Evolutionary conservation across 35 echinoderm and acorn worm species (phyloP), one percentile per base, ranked within the genome.

Genomic region (Apostichopus japonicus): DNA sequence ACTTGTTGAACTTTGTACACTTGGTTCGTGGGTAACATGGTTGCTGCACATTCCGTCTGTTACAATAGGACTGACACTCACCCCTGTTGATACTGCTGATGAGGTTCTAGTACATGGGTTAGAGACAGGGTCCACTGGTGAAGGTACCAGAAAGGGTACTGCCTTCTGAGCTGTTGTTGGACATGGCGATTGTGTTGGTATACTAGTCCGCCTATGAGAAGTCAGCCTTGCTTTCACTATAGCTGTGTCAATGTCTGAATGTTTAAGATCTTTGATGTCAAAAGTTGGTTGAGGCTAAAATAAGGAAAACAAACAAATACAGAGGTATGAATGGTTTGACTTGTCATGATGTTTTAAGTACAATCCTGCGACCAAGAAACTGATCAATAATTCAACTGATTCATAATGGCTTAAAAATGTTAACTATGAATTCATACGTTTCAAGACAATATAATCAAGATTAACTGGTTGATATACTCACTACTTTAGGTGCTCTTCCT

Each of bases 401-500:
- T 44, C 33, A 44, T 44, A 44, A 44, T 1, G 33, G 33, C 2
- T 44, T 44, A 44, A 78, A 44, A 78, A 44, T 8, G 77, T 44
- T 78, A 17, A 24, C 21, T 8, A 11, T 23, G 21, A 78, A 78
- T 24, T 24, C 17, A 17, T 78, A 17, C 17, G 17, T 44, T 78
- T 78, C 77, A 1, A 11, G 10, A 23, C 13, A 80, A 80, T 4
- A 80, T 23, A 6, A 25, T 61, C 24, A 61, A 87, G 54, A 16
- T 8, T 6, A 59, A 24, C 9, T 87, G 54, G 15, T 53, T 8
- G 15, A 25, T 84, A 5, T 75, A 94, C 97, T 96, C 92, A 99
- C 97, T 56, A 83, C 80, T 95, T 99, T 99, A 13, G 97, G 97
- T 76, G 97, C 97, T 90, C 90, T 96, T 75, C 95, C 97, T 54